A percentile compares a stretch with the other conserved stretches of the same genome.
Conservation (phyloP, 2,797 vertebrate species). For the Caiman crocodilus region DNA sequence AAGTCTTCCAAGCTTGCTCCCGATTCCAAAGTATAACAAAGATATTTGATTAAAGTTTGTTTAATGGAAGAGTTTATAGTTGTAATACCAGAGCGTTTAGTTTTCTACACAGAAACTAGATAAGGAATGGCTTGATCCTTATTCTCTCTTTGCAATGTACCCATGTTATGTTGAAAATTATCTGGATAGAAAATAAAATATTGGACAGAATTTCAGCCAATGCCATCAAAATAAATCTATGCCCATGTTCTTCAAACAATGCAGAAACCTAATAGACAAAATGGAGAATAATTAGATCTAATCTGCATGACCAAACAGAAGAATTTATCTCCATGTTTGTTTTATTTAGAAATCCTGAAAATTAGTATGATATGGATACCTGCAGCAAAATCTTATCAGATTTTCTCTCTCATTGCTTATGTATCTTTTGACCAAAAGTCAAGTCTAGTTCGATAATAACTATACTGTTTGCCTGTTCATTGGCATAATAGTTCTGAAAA, state of each 20-base stretch:
- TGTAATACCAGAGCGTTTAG: background rate
- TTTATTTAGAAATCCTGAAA: background rate
- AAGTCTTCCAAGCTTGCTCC: background rate
- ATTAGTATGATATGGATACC: background rate
- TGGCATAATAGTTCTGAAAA: background rate
- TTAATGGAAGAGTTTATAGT: background rate
- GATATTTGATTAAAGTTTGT: background rate
- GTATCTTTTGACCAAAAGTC: background rate
- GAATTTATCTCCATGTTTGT: background rate
- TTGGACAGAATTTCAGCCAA: background rate
- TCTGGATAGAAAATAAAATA: fast-evolving
- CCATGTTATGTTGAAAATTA: background rate
- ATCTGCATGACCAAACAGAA: background rate
- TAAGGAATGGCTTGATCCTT: background rate
- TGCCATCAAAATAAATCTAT: background rate
- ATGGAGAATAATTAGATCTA: background rate
- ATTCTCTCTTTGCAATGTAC: background rate
- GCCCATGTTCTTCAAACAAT: background rate
- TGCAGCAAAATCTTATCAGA: background rate
- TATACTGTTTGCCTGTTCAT: background rate
- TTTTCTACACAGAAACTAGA: slow-evolving; percentile 3
- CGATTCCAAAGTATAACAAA: background rate
- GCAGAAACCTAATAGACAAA: background rate
- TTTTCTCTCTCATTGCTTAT: background rate
- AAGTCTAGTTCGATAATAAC: background rate